A percentile compares a stretch with the other conserved stretches of the same genome.
phyloP scores from a whole-genome alignment of 2,113 vertebrate genomes.

The Rhea pennata region DNA sequence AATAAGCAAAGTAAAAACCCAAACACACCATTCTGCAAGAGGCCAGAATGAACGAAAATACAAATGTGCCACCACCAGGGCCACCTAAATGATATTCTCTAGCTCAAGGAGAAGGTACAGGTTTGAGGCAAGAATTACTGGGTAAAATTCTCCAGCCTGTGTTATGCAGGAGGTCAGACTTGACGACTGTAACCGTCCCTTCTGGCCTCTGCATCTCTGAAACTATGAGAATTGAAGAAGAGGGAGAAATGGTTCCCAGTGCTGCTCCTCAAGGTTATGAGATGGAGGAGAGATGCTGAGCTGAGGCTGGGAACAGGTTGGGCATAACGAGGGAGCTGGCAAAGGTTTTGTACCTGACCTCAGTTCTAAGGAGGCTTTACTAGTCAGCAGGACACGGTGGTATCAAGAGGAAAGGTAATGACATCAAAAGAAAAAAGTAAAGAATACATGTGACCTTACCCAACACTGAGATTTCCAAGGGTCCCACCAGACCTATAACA shows the following conservation, averaged over 20 bases:
- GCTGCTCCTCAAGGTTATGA: background rate
- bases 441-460: background rate
- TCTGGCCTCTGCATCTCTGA: background rate
- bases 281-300: background rate
- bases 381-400: background rate
- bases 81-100: background rate
- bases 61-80: background rate
- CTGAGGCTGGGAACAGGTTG: background rate
- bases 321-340: background rate
- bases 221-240: background rate
- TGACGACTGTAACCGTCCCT: background rate
- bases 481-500: background rate
- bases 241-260: background rate
- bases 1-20: background rate
- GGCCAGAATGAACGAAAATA: background rate
- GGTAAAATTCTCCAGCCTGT: background rate
- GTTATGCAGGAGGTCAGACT: background rate
- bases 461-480: background rate
- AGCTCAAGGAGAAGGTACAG: background rate
- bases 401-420: background rate
- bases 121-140: background rate
- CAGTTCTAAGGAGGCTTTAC: background rate
- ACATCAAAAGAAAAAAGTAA: background rate
- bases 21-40: background rate
- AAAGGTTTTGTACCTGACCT: background rate